Evolutionary conservation across 92 coral and sea anemone species (phyloP).

Genomic region (Pocillopora meandrina): DNA sequence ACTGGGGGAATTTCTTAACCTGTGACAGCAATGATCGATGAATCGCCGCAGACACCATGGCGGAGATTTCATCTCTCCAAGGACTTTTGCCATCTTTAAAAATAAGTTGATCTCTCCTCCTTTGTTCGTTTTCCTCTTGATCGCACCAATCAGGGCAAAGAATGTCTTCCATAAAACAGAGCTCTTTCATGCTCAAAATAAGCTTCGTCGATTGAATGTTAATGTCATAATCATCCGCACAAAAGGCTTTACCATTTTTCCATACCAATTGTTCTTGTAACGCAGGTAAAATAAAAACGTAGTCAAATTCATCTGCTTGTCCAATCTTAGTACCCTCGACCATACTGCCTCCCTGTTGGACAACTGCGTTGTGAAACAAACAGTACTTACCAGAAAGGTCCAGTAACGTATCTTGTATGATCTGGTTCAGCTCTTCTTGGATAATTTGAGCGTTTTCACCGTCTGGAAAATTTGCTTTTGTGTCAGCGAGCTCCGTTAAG

Average conservation of each 20-base stretch:
- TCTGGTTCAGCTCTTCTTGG: slow-evolving; percentile 31
- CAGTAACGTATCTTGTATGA: slow-evolving; percentile 16
- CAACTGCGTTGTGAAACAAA: slow-evolving; percentile 40
- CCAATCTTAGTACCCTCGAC: slow-evolving; percentile 67
- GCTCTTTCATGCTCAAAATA: slow-evolving; percentile 44
- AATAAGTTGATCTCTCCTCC: slow-evolving; percentile 39
- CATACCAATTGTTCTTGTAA: slow-evolving; percentile 34
- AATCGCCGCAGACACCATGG: slow-evolving; percentile 57
- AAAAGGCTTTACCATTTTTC: slow-evolving; percentile 26
- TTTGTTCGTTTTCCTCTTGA: slow-evolving; percentile 44
- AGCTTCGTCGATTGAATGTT: slow-evolving; percentile 59
- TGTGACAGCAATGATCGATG: slow-evolving; percentile 29
- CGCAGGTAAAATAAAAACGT: slow-evolving; percentile 33
- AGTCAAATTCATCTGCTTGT: slow-evolving; percentile 62
- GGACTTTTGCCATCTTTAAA: slow-evolving; percentile 67
- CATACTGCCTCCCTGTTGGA: slow-evolving; percentile 67
- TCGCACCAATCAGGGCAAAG: slow-evolving; percentile 71
- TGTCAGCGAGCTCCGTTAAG: slow-evolving; percentile 41
- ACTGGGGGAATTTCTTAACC: slow-evolving; percentile 27
- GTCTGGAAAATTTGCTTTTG: slow-evolving; percentile 46
- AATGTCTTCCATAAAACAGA: slow-evolving; percentile 59
- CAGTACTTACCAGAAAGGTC: slow-evolving; percentile 59
- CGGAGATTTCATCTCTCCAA: slow-evolving; percentile 51
- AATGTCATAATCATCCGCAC: slow-evolving; percentile 51
- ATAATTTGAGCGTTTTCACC: slow-evolving; percentile 26